Evolutionary conservation across 2,888 invertebrate genomes (phyloP), one percentile per base, ranked within the genome.

Genomic region (Palloptera scutellata): DNA sequence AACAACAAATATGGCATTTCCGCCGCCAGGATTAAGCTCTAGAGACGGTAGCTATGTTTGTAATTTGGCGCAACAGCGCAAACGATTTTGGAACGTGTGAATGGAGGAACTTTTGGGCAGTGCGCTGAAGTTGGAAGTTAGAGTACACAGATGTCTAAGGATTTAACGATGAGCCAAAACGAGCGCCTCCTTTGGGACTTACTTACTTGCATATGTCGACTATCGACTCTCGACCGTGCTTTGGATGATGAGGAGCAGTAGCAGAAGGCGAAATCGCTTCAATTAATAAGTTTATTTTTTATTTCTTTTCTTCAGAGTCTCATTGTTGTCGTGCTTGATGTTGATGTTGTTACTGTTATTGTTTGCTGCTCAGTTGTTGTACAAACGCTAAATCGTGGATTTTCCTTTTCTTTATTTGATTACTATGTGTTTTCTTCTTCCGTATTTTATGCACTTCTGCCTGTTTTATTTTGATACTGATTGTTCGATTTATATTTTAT

Each of bases 1-100:
- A 60, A 66, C 60, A 61, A 61, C 66, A 66, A 66, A 66, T 66
- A 61, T 66, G 57, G 45, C 45, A 66, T 66, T 57, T 66, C 66
- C 66, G 61, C 15, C 52, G 61, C 15, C 52, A 54, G 61, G 61
- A 66, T 66, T 61, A 61, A 57, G 43, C 60, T 52, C 15, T 30
- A 4, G 30, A 30, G 30, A 30, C 30, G 30, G 2, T 30, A 41
- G 55, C 43, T 43, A 10, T 19, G 45, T 17, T 15, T n/a, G 20
- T n/a, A 19, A 42, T 9, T n/a, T 42, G 43, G 41, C 42, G 58
- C 11, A n/a, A 9, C 15, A 42, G 12, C 13, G 19, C 58, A 42
- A 40, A 41, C 9, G 15, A 17, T 15, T 17, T 9, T 13, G 11
- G 42, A 43, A 19, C 41, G 58, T 11, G 42, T 15, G 43, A 58